phyloP scores from a whole-genome alignment of 2,888 invertebrate species.

The Melipona bicolor region DNA sequence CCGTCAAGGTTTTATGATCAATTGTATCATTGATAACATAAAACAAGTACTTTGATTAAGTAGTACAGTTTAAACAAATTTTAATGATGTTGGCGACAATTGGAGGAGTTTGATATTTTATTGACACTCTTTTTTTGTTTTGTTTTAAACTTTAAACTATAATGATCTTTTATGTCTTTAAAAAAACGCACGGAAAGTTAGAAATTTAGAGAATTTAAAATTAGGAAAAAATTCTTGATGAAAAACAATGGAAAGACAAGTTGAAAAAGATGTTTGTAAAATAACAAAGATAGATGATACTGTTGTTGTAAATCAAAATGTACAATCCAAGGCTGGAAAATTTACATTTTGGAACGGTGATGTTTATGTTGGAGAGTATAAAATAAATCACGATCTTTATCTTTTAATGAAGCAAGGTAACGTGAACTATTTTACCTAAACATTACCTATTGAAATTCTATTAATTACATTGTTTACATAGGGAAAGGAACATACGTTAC shows the following conservation, averaged over 20 bases:
- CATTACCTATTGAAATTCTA: neutral
- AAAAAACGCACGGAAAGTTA: neutral
- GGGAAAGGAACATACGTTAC: constrained; percentile 86
- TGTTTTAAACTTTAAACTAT: neutral
- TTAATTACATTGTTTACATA: constrained; percentile 32
- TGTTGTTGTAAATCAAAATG: neutral
- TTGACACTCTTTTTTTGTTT: neutral
- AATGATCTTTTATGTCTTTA: neutral
- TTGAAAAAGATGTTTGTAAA: neutral
- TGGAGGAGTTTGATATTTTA: constrained; percentile 11
- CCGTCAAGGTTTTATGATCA: constrained; percentile 34
- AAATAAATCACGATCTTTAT: constrained; percentile 85
- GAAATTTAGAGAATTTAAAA: neutral
- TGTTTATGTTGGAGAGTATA: constrained; percentile 86
- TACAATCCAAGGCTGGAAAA: constrained; percentile 78
- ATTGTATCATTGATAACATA: constrained; percentile 39
- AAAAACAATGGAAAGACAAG: constrained; percentile 27
- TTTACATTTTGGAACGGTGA: constrained; percentile 87
- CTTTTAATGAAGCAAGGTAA: constrained; percentile 85
- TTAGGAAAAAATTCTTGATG: neutral
- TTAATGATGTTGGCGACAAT: constrained; percentile 1
- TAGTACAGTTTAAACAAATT: constrained; percentile 5
- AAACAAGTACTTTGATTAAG: constrained; percentile 17
- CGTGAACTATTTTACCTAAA: neutral
- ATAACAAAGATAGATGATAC: neutral